These are phyloP conservation scores for Frankliniella intonsa DNA, from an alignment of 2,888 invertebrate species.

Conservation along the genomic window DNA sequence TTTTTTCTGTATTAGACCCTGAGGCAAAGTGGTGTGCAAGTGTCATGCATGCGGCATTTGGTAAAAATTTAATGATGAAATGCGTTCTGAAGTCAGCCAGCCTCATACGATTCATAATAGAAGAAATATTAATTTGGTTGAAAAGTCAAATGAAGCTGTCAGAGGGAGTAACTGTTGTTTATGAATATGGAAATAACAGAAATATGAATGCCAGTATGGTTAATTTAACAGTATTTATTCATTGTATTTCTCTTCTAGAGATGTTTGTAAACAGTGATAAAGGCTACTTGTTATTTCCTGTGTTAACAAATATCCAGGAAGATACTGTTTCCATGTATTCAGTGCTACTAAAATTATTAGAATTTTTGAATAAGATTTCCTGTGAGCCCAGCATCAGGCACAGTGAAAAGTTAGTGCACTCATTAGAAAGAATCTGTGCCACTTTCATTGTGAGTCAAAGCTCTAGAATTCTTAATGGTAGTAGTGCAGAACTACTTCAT, in stretches of 20 bases:
- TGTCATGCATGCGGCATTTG: background rate
- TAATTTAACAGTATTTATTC: background rate
- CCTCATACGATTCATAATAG: background rate
- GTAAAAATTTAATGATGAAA: background rate
- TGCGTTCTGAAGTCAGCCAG: background rate
- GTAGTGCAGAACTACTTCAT: background rate
- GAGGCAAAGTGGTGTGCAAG: slow-evolving; percentile 3
- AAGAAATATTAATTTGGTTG: background rate
- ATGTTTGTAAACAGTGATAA: background rate
- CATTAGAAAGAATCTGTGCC: background rate
- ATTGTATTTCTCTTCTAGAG: background rate
- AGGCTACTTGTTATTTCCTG: background rate
- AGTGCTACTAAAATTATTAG: background rate
- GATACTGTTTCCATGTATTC: background rate
- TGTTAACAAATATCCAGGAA: background rate
- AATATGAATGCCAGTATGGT: background rate
- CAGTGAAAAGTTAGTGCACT: background rate
- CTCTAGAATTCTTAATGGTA: background rate
- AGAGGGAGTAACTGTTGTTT: background rate
- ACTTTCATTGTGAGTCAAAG: background rate
- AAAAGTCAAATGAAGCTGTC: slow-evolving; percentile 4
- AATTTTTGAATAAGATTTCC: background rate
- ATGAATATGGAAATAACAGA: background rate
- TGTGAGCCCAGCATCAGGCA: background rate
- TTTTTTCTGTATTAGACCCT: background rate